Percentiles rank a stretch among this genome's conserved stretches.
Conservation (phyloP, 2,888 invertebrate species). For the Argyra leucocephala region DNA sequence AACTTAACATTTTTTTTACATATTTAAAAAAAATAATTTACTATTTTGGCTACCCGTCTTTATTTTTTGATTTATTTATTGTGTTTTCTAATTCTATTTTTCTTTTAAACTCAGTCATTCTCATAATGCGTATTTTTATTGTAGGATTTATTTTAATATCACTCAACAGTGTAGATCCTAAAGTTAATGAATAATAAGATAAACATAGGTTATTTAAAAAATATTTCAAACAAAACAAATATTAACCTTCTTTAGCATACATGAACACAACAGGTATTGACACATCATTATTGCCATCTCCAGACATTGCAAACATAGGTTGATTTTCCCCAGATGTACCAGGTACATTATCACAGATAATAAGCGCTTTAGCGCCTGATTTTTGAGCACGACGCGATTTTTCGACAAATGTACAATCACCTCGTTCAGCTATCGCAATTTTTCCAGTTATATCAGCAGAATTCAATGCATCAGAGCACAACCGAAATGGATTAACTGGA, state of each 20-base stretch:
- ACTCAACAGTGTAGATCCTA: slow-evolving; percentile 48
- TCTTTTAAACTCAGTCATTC: slow-evolving; percentile 42
- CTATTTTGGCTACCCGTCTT: slow-evolving; percentile 7
- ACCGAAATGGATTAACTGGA: slow-evolving; percentile 59
- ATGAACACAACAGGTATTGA: slow-evolving; percentile 85
- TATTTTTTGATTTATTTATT: background rate
- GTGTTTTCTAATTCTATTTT: slow-evolving; percentile 11
- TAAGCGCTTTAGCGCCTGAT: slow-evolving; percentile 73
- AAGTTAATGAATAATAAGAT: background rate
- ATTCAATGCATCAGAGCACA: slow-evolving; percentile 53
- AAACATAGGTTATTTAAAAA: no score
- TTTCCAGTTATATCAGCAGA: slow-evolving; percentile 53
- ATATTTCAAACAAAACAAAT: background rate
- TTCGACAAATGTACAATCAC: slow-evolving; percentile 91
- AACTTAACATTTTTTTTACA: background rate
- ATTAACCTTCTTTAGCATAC: slow-evolving; percentile 62
- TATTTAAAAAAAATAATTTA: background rate
- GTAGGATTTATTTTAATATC: slow-evolving; percentile 50
- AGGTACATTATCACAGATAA: slow-evolving; percentile 74
- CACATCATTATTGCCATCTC: slow-evolving; percentile 80
- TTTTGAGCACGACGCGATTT: slow-evolving; percentile 77
- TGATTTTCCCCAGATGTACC: slow-evolving; percentile 65
- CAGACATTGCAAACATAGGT: slow-evolving; percentile 92
- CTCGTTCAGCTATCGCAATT: slow-evolving; percentile 79
- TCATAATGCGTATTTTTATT: slow-evolving; percentile 44